phyloP scores from a whole-genome alignment of 2,113 vertebrate genomes.

The Pelecanoides urinatrix region DNA sequence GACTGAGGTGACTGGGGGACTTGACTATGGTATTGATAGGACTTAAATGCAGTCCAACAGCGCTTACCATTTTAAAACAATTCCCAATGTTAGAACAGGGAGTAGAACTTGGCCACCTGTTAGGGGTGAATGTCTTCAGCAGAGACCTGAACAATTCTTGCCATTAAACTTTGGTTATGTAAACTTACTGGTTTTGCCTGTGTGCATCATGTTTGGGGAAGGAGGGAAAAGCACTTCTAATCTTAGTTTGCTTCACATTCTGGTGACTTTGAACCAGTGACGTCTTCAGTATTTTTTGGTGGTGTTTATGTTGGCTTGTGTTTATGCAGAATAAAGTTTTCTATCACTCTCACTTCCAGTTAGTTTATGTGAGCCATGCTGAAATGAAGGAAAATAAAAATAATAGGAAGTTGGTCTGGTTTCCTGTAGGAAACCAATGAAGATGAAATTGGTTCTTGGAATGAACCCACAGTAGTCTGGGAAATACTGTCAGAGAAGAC shows the following conservation, averaged over 20 bases:
- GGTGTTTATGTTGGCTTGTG: conserved; percentile 72
- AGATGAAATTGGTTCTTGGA: conserved; percentile 82
- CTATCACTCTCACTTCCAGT: conserved; percentile 74
- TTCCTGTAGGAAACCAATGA: conserved; percentile 83
- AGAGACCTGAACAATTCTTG: not conserved
- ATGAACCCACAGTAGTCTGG: conserved; percentile 74
- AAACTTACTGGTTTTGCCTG: not conserved
- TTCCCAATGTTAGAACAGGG: not conserved
- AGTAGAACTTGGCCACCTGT: not conserved
- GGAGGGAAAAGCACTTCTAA: conserved; percentile 17
- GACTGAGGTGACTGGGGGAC: not conserved
- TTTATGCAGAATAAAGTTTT: conserved; percentile 60
- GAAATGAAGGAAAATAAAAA: conserved; percentile 83
- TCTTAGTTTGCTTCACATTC: conserved; percentile 53
- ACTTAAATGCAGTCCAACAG: not conserved
- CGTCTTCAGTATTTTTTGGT: conserved; percentile 43
- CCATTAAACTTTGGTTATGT: not conserved
- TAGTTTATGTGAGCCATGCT: conserved; percentile 74
- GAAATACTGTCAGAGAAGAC: conserved; percentile 75
- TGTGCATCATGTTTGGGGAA: not conserved
- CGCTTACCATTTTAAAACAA: not conserved
- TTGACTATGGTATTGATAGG: not conserved
- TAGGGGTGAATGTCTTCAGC: not conserved
- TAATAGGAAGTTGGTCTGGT: conserved; percentile 82
- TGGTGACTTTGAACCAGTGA: conserved; percentile 41